Base-by-base conservation (phyloP, 1,140 invertebrate genomes). In the Caerostris extrusa region DNA sequence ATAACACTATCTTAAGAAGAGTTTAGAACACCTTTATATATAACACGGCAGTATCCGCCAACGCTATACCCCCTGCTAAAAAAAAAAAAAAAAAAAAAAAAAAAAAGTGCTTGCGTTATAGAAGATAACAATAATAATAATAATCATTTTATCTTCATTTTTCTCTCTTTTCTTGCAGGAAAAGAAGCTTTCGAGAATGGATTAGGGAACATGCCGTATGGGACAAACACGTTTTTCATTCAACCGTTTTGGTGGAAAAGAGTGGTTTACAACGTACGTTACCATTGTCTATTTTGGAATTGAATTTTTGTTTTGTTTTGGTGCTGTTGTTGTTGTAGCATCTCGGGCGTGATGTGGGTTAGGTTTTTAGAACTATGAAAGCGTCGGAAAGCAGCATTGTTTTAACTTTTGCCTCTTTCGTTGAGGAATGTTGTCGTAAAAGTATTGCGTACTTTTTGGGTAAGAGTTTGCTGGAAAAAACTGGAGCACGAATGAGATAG, bases 251-350 rank as follows among this genome's bases (percentile, higher is more conserved):
- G 8, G 55, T 60, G 60, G 53, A 56, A 85, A 82, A 82, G 64
- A 61, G 58, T 61, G 60, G 81, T 57, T 60, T 56, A 82, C 90
- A 19, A 82, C 90, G 56, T 57, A 58, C 90, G 82, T 91, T 91
- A 91, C 90, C 90, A 91, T 81, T 91, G 90, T 91, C 90, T 91
- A 91, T 91, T 91, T 91, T 69, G 90, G 71, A 91, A 91, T 91
- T 91, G 69, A 71, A 91, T 81, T 81, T 91, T 77, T 81, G 53
- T 17, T 82, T 90, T 69, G 14, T n/a, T 88, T 53, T 19, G 34
- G 34, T 34, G 34, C 34, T 34, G 34, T 2, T 34, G 34, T 34
- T 0, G 34, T 34, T 34, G 34, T 34, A 34, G 34, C 0, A 34
- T 34, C 34, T 34, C 34, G 34, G 34, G 34, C 34, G 34, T 34